Conservation (phyloP, 2,888 invertebrate species). For the Cremastinae sp. region DNA sequence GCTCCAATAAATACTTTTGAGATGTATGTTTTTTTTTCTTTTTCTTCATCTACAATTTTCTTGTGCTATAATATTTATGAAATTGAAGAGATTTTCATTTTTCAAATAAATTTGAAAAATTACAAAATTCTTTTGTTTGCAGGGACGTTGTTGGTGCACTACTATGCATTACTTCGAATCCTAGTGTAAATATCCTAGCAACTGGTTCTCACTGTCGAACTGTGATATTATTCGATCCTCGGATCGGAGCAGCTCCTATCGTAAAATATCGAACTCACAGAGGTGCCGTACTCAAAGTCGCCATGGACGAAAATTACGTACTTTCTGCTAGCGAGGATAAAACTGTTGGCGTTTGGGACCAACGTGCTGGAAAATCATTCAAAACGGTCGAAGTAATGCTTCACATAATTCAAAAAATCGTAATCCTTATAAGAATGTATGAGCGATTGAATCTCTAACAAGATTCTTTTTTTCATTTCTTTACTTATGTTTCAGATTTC, state of each 20-base stretch:
- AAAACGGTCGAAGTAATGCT: constrained; percentile 70
- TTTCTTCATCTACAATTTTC: too few relatives aligned
- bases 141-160: constrained; percentile 82
- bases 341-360: constrained; percentile 83
- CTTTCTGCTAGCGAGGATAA: constrained; percentile 84
- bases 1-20: constrained; percentile 81
- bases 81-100: constrained; percentile 19
- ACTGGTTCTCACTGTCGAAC: constrained; percentile 83
- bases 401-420: too few relatives aligned
- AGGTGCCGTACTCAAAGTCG: constrained; percentile 81
- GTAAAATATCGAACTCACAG: constrained; percentile 81
- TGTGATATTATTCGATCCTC: constrained; percentile 82
- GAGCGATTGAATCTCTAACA: neutral
- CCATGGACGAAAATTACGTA: constrained; percentile 80
- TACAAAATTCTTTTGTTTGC: constrained; percentile 24
- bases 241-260: constrained; percentile 79
- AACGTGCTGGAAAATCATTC: constrained; percentile 81
- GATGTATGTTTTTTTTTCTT: constrained; percentile 67
- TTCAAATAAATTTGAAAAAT: constrained; percentile 19
- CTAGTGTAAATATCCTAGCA: constrained; percentile 80
- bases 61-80: too few relatives aligned
- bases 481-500: constrained; percentile 69
- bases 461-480: neutral
- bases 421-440: too few relatives aligned
- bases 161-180: constrained; percentile 81